phyloP scores from a whole-genome alignment of 2,797 vertebrate species.

The Scolopax rusticola region DNA sequence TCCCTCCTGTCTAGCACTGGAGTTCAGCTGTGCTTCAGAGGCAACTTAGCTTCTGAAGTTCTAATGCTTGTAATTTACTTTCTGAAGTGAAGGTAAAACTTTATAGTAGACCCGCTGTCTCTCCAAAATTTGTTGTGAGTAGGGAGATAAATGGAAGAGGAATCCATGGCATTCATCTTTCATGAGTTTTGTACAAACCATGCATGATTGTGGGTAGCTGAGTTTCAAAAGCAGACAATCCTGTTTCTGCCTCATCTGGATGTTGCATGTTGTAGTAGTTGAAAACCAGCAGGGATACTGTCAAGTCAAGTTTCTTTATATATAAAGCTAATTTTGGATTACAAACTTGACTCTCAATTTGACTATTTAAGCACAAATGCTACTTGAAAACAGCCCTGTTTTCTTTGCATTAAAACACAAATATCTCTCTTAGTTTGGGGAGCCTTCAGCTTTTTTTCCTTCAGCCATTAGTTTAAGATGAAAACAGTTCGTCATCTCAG shows the following conservation, averaged over 20 bases:
- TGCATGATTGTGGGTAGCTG: background rate
- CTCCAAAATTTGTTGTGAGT: background rate
- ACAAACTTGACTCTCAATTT: background rate
- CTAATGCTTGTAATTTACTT: constrained; percentile 69
- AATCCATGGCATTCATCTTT: background rate
- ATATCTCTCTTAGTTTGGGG: background rate
- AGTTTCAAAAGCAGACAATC: constrained; percentile 37
- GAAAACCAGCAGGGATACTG: constrained; percentile 44
- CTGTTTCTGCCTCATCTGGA: constrained; percentile 38
- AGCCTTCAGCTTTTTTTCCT: background rate
- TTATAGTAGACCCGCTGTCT: constrained; percentile 54
- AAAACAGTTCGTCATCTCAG: background rate
- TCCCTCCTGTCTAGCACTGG: constrained; percentile 35
- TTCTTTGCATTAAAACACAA: background rate
- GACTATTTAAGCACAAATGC: constrained; percentile 19
- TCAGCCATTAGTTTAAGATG: background rate
- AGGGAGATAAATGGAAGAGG: constrained; percentile 7
- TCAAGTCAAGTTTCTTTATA: constrained; percentile 26
- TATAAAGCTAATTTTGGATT: constrained; percentile 40
- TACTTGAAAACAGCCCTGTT: constrained; percentile 6
- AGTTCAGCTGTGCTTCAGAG: constrained; percentile 65
- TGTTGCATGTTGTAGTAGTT: constrained; percentile 6
- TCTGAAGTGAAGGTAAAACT: constrained; percentile 66
- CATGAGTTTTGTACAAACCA: background rate
- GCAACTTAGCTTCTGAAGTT: constrained; percentile 60